Evolutionary conservation across 2,888 invertebrate species (phyloP), one percentile per base, ranked within the genome.

Genomic region (Thera britannica): DNA sequence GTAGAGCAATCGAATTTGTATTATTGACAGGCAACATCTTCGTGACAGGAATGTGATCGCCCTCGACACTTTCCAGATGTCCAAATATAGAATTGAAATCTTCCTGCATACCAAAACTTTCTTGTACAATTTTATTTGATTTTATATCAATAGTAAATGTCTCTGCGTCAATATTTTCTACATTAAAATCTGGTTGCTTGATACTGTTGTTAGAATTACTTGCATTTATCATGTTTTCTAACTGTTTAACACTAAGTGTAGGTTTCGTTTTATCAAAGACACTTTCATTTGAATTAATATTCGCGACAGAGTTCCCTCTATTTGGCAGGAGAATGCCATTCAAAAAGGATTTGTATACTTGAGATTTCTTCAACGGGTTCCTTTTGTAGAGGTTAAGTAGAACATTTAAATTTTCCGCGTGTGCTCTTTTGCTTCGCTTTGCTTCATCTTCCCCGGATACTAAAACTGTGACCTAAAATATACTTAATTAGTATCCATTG

Each of bases 321-420:
- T 77, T 79, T 66, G 83, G 78, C 73, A 80, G 67, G 63, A 90
- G 79, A 51, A 88, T 72, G 65, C 77, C 77, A 68, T 85, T 82
- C 64, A 86, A 83, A 79, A 88, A 89, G 49, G 78, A 75, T 78
- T 84, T 82, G 73, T 81, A 91, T 66, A 90, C 75, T 62, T 84
- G 80, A 4, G 90, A 91, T 41, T 77, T 75, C 74, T 78, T 85
- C 63, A 92, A 77, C 51, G 90, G 90, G 73, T 90, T 89, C 74
- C 87, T 75, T 84, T 90, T 90, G 71, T 88, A 90, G 54, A 91
- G 77, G 36, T 83, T 85, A 0, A 91, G 73, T 49, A 90, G 72
- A 1, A 86, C 76, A 44, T 88, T 83, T 62, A 92, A 90, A 3
- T 89, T 85, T 11, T 86, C 83, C 4, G 73, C 38, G 34, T 72